Base-by-base conservation (phyloP, 2,888 invertebrate genomes). In the Leptinotarsa rubiginosa region DNA sequence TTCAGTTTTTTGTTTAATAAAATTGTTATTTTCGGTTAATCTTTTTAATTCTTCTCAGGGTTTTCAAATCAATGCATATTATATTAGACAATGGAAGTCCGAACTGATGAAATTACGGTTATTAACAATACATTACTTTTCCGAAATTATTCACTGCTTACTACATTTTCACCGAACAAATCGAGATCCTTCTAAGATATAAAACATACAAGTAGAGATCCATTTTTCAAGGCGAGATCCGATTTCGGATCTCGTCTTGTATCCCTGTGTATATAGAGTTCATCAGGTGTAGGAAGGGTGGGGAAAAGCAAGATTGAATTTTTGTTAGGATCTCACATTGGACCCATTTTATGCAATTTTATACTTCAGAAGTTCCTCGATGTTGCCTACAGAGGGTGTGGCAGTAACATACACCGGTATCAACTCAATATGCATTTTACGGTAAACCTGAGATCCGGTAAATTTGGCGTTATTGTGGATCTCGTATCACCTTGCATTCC, bases 161-260 rank as follows among this genome's bases (percentile, higher is more conserved):
- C n/a, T 47, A 47, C 12, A 47, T 47, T 7, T 47, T 7, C 12
- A n/a, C 49, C 12, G 49, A 49, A 49, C 49, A 49, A 49, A 49
- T 49, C 49, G 49, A 49, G 49, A 49, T 49, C 49, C 49, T 49
- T 49, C 49, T 49, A 1, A 49, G 49, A 49, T 49, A 49, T 49
- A 49, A 49, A 49, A 49, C 12, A 49, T 49, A 52, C 52, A 52
- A 52, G n/a, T 52, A 15, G 52, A 52, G 52, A 52, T 52, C 52
- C 52, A 49, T 49, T 49, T 49, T 15, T 49, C 49, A 49, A 49
- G 49, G 49, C 49, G 49, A 49, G 49, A 49, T 52, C n/a, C 18
- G 15, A 52, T 52, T 52, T 52, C 52, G 52, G 52, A 52, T 52
- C 52, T 52, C 52, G 52, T 52, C 52, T 52, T 52, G 52, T 52